Evolutionary conservation across 1,140 invertebrate species (phyloP).

Genomic region (Onthophagus taurus): DNA sequence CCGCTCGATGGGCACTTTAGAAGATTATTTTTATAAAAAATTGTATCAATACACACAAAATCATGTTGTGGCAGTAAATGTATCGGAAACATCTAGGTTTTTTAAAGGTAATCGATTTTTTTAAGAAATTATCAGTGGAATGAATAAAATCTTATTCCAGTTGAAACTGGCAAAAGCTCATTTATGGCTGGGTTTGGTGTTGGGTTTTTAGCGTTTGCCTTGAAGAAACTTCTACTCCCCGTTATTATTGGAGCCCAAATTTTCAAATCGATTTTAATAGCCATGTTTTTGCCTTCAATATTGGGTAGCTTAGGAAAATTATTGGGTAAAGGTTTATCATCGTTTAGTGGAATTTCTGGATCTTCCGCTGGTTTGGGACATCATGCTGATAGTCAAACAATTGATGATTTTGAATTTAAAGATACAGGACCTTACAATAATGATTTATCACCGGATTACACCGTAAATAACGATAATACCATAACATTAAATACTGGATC

Average conservation of each 20-base stretch:
- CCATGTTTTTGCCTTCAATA: slow-evolving; percentile 71
- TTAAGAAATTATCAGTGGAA: too few relatives aligned
- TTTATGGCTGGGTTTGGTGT: slow-evolving; percentile 60
- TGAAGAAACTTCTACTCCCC: slow-evolving; percentile 72
- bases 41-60: slow-evolving; percentile 35
- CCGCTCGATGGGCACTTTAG: slow-evolving; percentile 18
- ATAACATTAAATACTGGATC: slow-evolving; percentile 18
- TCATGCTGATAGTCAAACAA: slow-evolving; percentile 27
- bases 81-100: slow-evolving; percentile 47
- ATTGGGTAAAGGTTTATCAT: slow-evolving; percentile 59
- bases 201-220: slow-evolving; percentile 63
- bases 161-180: slow-evolving; percentile 45
- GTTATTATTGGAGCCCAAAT: slow-evolving; percentile 68
- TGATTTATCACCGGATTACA: slow-evolving; percentile 22
- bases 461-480: slow-evolving; percentile 15
- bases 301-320: slow-evolving; percentile 72
- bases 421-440: slow-evolving; percentile 38
- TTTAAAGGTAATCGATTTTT: slow-evolving; percentile 48
- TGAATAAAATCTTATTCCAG: slow-evolving; percentile 19
- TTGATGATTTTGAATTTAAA: slow-evolving; percentile 60
- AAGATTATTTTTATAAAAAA: slow-evolving; percentile 29
- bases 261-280: slow-evolving; percentile 67
- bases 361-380: slow-evolving; percentile 35
- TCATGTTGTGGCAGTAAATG: slow-evolving; percentile 44
- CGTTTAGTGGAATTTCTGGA: slow-evolving; percentile 42